Percentiles rank a stretch among this genome's conserved stretches.
Conservation (phyloP, 2,797 vertebrate genomes). For the Anabacerthia variegaticeps region DNA sequence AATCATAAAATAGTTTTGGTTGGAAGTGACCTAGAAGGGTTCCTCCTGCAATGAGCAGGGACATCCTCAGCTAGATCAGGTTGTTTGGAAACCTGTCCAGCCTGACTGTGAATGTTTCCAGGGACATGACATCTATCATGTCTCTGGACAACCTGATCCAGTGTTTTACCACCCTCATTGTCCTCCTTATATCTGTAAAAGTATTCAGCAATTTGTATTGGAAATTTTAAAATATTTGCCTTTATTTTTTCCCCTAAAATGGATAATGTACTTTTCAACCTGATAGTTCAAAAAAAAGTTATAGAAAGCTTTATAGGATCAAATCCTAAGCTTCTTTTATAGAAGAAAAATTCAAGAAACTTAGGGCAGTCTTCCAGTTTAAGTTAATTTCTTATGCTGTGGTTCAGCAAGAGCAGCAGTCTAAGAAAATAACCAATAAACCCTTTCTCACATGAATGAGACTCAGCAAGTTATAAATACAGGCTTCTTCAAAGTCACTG, state of each 20-base stretch:
- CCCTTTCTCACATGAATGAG: not conserved
- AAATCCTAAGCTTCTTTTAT: not conserved
- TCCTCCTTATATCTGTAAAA: not conserved
- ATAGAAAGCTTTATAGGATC: not conserved
- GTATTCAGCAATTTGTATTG: not conserved
- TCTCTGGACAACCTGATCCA: not conserved
- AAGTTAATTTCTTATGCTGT: not conserved
- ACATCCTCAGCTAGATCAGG: not conserved
- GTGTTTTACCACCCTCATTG: not conserved
- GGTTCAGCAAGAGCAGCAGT: not conserved
- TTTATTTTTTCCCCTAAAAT: not conserved
- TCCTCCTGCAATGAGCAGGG: accelerated
- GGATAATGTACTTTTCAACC: not conserved
- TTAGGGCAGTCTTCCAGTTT: not conserved
- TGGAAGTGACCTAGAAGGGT: not conserved
- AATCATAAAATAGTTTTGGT: not conserved
- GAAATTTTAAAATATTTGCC: not conserved
- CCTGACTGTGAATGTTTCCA: not conserved
- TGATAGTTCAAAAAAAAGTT: not conserved
- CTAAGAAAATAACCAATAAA: not conserved
- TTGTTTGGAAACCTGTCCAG: not conserved
- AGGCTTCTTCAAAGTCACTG: not conserved
- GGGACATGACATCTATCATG: not conserved
- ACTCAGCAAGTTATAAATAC: not conserved
- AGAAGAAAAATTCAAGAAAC: not conserved